Evolutionary conservation across 1,140 invertebrate genomes (phyloP).

Genomic region (Pseudachorutes palmiensis): DNA sequence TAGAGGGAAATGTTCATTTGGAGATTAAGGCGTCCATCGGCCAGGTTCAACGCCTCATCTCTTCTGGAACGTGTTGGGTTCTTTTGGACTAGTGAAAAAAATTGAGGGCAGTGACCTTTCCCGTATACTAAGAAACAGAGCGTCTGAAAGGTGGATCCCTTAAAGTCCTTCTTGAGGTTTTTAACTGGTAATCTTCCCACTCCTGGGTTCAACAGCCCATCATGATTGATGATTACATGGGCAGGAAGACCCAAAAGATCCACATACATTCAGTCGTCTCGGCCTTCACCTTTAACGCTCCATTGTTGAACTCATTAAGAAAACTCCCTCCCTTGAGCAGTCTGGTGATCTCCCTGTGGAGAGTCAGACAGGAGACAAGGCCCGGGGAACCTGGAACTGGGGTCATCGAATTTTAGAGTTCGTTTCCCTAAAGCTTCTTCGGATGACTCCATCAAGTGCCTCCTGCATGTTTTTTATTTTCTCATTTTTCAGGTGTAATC

Average conservation of each 20-base stretch:
- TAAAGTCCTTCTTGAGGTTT: slow-evolving; percentile 1
- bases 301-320: slow-evolving; percentile 3
- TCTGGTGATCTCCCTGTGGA: not conserved
- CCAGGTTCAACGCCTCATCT: slow-evolving; percentile 21
- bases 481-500: slow-evolving; percentile 65
- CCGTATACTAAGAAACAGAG: no score
- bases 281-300: not conserved
- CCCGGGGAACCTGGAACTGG: not conserved
- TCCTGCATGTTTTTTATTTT: not conserved
- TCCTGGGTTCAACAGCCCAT: not conserved
- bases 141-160: slow-evolving; percentile 1
- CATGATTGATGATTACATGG: not conserved
- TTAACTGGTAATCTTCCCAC: no score
- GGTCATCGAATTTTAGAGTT: slow-evolving; percentile 4
- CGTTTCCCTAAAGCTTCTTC: not conserved
- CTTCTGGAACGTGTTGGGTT: slow-evolving; percentile 16
- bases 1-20: not conserved
- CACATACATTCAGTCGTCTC: slow-evolving; percentile 9
- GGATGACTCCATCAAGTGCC: not conserved
- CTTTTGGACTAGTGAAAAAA: not conserved
- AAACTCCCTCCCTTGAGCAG: not conserved
- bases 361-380: not conserved
- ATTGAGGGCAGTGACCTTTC: slow-evolving; percentile 18
- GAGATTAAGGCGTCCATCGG: not conserved
- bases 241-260: not conserved